A percentile compares a stretch with the other conserved stretches of the same genome.
phyloP scores from a whole-genome alignment of 1,140 invertebrate genomes.

The Tetramorium simillimum region DNA sequence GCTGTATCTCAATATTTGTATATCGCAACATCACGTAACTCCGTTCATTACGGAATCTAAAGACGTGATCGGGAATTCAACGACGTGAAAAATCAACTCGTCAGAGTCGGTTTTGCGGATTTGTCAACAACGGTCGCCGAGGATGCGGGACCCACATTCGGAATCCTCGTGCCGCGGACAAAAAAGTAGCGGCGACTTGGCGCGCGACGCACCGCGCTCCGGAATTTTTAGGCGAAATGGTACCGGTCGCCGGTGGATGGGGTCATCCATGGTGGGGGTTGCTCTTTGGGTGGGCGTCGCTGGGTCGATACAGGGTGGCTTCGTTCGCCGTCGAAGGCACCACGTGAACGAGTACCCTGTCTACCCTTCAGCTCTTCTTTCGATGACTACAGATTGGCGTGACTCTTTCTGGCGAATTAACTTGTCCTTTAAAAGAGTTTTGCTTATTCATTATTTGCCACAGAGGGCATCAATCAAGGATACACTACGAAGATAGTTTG shows the following conservation, averaged over 20 bases:
- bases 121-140: not conserved
- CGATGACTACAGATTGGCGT: slow-evolving; percentile 1
- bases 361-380: slow-evolving; percentile 13
- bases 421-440: slow-evolving; percentile 3
- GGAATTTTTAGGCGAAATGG: slow-evolving; percentile 68
- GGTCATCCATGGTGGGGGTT: slow-evolving; percentile 72
- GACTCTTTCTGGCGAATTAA: slow-evolving; percentile 35
- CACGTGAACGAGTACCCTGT: slow-evolving; percentile 62
- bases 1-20: too few relatives aligned
- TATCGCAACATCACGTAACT: not conserved
- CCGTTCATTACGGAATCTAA: not conserved
- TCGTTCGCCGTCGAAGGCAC: slow-evolving; percentile 69
- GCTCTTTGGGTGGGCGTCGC: slow-evolving; percentile 76
- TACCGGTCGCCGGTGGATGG: slow-evolving; percentile 52
- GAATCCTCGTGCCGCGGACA: not conserved
- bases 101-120: not conserved
- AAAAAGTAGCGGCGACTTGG: slow-evolving; percentile 33
- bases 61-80: not conserved
- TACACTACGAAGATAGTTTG: not conserved
- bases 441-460: slow-evolving; percentile 7
- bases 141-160: not conserved
- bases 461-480: not conserved
- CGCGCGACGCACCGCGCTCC: slow-evolving; percentile 41
- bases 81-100: not conserved
- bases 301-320: slow-evolving; percentile 81